Evolutionary conservation across 2,113 vertebrate genomes (phyloP).

Genomic region (Scartelaos histophorus): DNA sequence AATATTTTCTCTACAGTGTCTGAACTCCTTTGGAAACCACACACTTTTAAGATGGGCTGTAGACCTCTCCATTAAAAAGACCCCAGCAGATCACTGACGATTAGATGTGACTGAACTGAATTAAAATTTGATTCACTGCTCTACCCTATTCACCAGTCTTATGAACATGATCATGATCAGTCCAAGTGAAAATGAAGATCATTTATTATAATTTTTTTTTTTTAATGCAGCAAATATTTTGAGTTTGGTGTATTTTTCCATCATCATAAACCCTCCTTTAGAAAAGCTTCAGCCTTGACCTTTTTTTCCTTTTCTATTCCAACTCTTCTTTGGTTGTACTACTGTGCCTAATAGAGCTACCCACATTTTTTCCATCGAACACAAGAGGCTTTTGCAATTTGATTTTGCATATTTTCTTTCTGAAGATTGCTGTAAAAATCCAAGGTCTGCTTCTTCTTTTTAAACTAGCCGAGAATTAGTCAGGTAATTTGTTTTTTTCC

Average conservation of each 20-base stretch:
- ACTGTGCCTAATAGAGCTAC: constrained; percentile 35
- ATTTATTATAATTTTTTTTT: neutral
- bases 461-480: neutral
- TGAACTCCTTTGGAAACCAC: no score
- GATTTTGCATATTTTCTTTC: constrained; percentile 15
- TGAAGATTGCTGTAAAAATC: constrained; percentile 11
- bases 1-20: no score
- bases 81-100: no score
- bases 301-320: constrained; percentile 23
- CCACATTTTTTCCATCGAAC: constrained; percentile 23
- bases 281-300: constrained; percentile 39
- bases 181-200: neutral
- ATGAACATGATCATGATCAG: no score
- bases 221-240: constrained; percentile 27
- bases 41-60: no score
- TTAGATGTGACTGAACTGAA: no score
- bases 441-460: neutral
- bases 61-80: no score
- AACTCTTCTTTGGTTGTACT: constrained; percentile 22
- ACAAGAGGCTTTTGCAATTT: constrained; percentile 19
- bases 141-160: no score
- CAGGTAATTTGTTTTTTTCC: neutral
- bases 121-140: no score
- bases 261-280: constrained; percentile 46
- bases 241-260: constrained; percentile 38